A percentile compares a stretch with the other conserved stretches of the same genome.
Evolutionary conservation across 2,888 invertebrate genomes (phyloP).

Genomic region (Tineola bisselliella): DNA sequence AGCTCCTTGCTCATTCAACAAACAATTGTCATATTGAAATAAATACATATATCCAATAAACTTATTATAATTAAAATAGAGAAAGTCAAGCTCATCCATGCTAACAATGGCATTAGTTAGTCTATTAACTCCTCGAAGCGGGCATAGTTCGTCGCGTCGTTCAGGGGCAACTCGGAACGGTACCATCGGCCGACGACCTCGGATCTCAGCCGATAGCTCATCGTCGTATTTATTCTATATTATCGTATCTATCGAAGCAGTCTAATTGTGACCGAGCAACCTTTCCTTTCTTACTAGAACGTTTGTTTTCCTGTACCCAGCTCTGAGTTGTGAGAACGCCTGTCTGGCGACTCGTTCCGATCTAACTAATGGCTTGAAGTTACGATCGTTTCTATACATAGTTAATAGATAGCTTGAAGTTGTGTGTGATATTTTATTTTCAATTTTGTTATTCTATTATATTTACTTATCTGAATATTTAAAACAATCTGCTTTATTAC

Average conservation of each 20-base stretch:
- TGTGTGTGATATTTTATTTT: not conserved
- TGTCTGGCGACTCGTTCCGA: slow-evolving; percentile 4
- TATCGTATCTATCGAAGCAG: slow-evolving; percentile 36
- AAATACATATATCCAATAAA: not conserved
- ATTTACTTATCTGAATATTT: no score
- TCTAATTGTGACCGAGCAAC: slow-evolving; percentile 13
- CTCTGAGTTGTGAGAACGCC: slow-evolving; percentile 3
- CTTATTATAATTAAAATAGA: slow-evolving; percentile 1
- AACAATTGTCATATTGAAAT: not conserved
- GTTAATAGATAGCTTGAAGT: not conserved
- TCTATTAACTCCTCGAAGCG: not conserved
- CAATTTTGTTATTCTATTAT: not conserved
- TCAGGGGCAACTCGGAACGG: slow-evolving; percentile 64
- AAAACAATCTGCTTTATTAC: no score
- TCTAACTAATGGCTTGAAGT: not conserved
- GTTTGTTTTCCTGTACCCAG: slow-evolving; percentile 3
- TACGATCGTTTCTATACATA: not conserved
- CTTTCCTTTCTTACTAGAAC: slow-evolving; percentile 10
- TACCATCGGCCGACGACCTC: slow-evolving; percentile 62
- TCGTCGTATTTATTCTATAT: slow-evolving; percentile 63
- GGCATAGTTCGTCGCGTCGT: slow-evolving; percentile 26
- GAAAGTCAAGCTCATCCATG: not conserved
- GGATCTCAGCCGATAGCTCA: slow-evolving; percentile 61
- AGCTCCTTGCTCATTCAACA: no score
- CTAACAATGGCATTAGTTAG: not conserved